A percentile compares a stretch with the other conserved stretches of the same genome.
These are phyloP conservation scores for Acropternis orthonyx DNA, from an alignment of 2,797 vertebrate species.

Conservation along the genomic window DNA sequence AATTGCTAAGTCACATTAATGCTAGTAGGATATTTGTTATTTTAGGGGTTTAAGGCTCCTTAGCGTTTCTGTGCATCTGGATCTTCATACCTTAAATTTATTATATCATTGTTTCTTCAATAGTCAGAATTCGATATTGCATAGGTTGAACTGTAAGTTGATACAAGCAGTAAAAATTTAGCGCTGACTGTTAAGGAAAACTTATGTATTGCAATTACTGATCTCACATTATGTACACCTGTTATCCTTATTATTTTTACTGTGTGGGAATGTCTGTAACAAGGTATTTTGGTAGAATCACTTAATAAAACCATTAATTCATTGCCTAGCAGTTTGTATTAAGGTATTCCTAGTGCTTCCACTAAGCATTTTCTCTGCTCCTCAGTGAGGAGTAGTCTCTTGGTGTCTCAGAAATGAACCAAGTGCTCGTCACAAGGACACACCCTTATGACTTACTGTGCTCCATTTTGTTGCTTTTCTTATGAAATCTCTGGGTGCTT, in stretches of 20 bases:
- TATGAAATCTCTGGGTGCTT: neutral
- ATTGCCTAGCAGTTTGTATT: neutral
- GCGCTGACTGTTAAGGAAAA: neutral
- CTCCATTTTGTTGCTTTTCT: neutral
- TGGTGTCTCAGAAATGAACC: neutral
- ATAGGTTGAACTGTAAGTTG: neutral
- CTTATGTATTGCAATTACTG: neutral
- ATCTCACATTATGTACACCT: neutral
- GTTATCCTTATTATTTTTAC: neutral
- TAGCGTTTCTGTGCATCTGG: neutral
- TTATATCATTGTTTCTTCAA: neutral
- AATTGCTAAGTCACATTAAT: neutral
- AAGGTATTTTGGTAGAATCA: neutral
- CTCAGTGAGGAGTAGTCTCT: fast-evolving
- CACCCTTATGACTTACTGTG: neutral
- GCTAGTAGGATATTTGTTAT: neutral
- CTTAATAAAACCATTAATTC: neutral
- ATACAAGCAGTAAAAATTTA: neutral
- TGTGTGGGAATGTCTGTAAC: neutral
- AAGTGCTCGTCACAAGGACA: neutral
- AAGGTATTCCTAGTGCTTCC: neutral
- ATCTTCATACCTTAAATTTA: neutral
- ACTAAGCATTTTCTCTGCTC: neutral
- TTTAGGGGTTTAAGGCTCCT: neutral
- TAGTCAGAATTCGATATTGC: neutral